phyloP scores from a whole-genome alignment of 2,113 vertebrate genomes.

The Callionymus lyra region DNA sequence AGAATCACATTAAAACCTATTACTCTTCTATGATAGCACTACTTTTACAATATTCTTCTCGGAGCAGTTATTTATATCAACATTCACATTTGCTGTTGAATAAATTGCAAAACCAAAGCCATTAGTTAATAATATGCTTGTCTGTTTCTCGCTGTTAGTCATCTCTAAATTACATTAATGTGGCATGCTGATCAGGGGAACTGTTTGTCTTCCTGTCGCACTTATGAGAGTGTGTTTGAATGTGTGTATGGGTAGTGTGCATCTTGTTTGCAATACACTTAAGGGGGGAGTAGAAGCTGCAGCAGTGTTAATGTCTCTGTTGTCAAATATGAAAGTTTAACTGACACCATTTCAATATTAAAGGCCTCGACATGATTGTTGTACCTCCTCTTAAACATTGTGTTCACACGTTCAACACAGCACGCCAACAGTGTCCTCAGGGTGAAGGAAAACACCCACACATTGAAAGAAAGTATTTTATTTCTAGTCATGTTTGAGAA shows the following conservation, averaged over 20 bases:
- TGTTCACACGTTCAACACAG: slow-evolving; percentile 55
- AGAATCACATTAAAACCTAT: no score
- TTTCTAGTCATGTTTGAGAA: no score
- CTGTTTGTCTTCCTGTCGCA: slow-evolving; percentile 49
- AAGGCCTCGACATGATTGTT: slow-evolving; percentile 41
- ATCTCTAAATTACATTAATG: slow-evolving; percentile 61
- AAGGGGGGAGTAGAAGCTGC: background rate
- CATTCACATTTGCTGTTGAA: slow-evolving; percentile 51
- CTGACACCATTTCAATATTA: slow-evolving; percentile 41
- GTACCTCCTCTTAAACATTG: slow-evolving; percentile 36
- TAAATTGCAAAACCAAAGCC: slow-evolving; percentile 50
- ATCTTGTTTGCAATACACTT: slow-evolving; percentile 3
- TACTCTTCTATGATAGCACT: no score
- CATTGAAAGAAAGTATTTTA: no score
- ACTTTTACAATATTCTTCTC: slow-evolving; percentile 15
- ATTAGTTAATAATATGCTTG: slow-evolving; percentile 65
- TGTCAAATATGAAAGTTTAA: slow-evolving; percentile 38
- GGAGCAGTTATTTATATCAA: slow-evolving; percentile 61
- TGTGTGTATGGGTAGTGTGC: background rate
- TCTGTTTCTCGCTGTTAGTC: slow-evolving; percentile 61
- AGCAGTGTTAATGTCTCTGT: slow-evolving; percentile 29
- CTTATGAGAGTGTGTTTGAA: slow-evolving; percentile 1
- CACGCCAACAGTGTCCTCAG: slow-evolving; percentile 42
- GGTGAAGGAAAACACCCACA: slow-evolving; percentile 10
- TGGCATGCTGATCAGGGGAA: slow-evolving; percentile 40